phyloP scores from a whole-genome alignment of 2,888 invertebrate genomes.

The Tromatobia lineatoria region DNA sequence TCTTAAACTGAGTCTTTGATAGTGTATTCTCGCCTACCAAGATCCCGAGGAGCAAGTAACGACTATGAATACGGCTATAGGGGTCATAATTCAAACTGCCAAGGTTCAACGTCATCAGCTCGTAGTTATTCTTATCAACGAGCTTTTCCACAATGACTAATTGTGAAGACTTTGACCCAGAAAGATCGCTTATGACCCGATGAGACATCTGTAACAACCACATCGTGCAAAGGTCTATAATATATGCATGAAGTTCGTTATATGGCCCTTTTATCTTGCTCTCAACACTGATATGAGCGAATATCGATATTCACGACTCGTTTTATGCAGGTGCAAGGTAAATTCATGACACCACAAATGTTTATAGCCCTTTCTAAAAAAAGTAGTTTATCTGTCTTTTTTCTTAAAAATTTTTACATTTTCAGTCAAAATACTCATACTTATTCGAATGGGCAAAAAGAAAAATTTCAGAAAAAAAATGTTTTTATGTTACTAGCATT shows the following conservation, averaged over 20 bases:
- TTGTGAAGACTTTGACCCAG: background rate
- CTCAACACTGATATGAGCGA: background rate
- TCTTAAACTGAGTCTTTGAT: background rate
- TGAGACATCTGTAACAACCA: background rate
- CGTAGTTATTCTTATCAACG: background rate
- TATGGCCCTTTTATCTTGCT: background rate
- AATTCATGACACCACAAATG: background rate
- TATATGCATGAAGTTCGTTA: background rate
- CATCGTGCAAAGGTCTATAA: background rate
- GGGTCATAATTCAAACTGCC: slow-evolving; percentile 24
- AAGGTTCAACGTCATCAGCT: slow-evolving; percentile 1
- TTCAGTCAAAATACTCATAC: too few relatives aligned
- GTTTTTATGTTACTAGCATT: too few relatives aligned
- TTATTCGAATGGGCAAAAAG: too few relatives aligned
- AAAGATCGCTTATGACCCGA: slow-evolving; percentile 5
- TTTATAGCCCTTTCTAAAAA: too few relatives aligned
- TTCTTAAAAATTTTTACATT: too few relatives aligned
- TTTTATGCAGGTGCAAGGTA: background rate
- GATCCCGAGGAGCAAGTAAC: background rate
- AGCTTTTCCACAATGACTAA: slow-evolving; percentile 2
- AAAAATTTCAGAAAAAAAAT: too few relatives aligned
- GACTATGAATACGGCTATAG: background rate
- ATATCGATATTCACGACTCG: background rate
- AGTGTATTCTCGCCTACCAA: background rate
- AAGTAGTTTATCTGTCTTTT: too few relatives aligned